phyloP scores from a whole-genome alignment of 1,140 invertebrate species.

The Penaeus indicus region DNA sequence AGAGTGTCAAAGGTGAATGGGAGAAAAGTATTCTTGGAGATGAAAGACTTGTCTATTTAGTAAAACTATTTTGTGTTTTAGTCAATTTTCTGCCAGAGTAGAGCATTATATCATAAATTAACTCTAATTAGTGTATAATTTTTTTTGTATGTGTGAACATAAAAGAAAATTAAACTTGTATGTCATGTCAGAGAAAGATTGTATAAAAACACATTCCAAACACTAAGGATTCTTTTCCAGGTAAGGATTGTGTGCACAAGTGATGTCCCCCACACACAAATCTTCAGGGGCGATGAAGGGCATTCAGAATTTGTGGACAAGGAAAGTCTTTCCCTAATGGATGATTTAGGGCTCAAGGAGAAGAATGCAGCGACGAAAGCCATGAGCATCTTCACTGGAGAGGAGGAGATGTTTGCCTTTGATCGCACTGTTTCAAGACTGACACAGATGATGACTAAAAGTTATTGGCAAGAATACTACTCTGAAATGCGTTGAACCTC shows the following conservation, averaged over 20 bases:
- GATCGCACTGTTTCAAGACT: slow-evolving; percentile 93
- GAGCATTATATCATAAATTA: no score
- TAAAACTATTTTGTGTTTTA: no score
- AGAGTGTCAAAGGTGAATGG: no score
- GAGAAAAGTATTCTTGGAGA: no score
- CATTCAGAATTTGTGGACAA: slow-evolving; percentile 70
- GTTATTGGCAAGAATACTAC: slow-evolving; percentile 63
- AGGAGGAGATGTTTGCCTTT: slow-evolving; percentile 97
- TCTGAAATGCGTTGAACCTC: slow-evolving; percentile 33
- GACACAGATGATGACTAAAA: slow-evolving; percentile 80
- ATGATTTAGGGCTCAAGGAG: slow-evolving; percentile 86
- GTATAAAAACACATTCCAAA: background rate
- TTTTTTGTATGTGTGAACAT: no score
- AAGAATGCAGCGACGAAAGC: slow-evolving; percentile 70
- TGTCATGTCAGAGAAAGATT: background rate
- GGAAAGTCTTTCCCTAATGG: slow-evolving; percentile 90
- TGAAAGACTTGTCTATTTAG: no score
- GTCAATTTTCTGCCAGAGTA: no score
- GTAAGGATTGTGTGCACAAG: slow-evolving; percentile 85
- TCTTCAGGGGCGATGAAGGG: slow-evolving; percentile 79
- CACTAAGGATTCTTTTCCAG: slow-evolving; percentile 10
- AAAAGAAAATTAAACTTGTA: no score
- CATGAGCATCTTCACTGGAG: slow-evolving; percentile 91
- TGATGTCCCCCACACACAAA: slow-evolving; percentile 79
- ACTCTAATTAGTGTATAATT: no score